phyloP scores from a whole-genome alignment of 1,140 invertebrate species.

The Cyrtorhinus lividipennis region DNA sequence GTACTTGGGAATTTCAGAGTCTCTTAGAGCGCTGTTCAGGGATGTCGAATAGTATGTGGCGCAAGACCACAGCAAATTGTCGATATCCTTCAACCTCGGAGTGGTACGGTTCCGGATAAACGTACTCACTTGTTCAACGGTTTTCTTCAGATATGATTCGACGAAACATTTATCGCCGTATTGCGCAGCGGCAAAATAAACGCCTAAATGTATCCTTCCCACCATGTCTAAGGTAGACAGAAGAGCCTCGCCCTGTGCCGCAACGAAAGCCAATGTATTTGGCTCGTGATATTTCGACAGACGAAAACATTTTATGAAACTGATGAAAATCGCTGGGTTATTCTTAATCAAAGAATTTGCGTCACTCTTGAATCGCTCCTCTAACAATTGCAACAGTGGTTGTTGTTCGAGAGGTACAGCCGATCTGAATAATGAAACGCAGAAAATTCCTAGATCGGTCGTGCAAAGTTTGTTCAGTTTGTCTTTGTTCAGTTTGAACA shows the following conservation, averaged over 20 bases:
- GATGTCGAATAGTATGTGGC: neutral
- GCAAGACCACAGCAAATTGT: neutral
- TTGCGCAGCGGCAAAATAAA: neutral
- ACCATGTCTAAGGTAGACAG: neutral
- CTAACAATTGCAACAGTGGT: neutral
- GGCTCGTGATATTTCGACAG: neutral
- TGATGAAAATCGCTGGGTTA: neutral
- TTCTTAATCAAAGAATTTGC: neutral
- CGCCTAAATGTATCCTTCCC: neutral
- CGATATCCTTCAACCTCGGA: neutral
- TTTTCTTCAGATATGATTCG: neutral
- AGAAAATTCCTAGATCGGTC: neutral
- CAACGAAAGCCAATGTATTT: neutral
- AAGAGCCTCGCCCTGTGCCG: neutral
- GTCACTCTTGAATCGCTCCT: neutral
- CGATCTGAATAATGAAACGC: neutral
- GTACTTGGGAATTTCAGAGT: neutral
- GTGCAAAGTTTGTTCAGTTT: neutral
- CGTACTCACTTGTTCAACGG: neutral
- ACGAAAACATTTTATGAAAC: neutral
- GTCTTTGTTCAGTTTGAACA: neutral
- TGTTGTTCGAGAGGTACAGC: neutral
- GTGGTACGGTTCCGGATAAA: neutral
- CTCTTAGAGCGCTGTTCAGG: neutral
- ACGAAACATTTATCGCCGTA: neutral